Percentiles rank a stretch among this genome's conserved stretches.
These are phyloP conservation scores for Ceyx erithaca DNA, from an alignment of 2,797 vertebrate genomes.

Conservation along the genomic window DNA sequence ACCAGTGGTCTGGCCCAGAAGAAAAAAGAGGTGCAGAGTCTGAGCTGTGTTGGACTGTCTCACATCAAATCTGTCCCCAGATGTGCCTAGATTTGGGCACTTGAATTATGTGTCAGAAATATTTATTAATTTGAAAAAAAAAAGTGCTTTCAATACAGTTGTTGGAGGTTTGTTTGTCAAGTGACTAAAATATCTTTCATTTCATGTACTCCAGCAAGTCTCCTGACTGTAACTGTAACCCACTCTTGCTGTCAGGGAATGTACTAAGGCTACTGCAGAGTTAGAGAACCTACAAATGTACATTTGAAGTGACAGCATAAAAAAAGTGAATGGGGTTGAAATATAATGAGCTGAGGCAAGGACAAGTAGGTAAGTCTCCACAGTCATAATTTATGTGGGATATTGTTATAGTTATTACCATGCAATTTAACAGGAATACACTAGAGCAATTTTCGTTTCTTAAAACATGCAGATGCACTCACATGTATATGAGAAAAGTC, in stretches of 20 bases:
- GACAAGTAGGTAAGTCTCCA: slow-evolving; percentile 67
- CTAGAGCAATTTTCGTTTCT: slow-evolving; percentile 53
- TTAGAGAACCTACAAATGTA: slow-evolving; percentile 14
- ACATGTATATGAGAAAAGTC: slow-evolving; percentile 3
- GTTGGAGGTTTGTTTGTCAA: background rate
- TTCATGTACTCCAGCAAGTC: slow-evolving; percentile 30
- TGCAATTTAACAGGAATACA: slow-evolving; percentile 60
- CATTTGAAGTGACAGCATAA: slow-evolving; percentile 59
- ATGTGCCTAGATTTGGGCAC: background rate
- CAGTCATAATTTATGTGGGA: slow-evolving; percentile 66
- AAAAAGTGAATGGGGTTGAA: slow-evolving; percentile 47
- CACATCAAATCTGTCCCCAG: background rate
- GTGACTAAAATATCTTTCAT: slow-evolving; percentile 28
- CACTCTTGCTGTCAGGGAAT: slow-evolving; percentile 38
- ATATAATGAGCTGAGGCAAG: slow-evolving; percentile 69
- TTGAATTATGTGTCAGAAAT: background rate
- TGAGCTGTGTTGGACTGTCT: background rate
- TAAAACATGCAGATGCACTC: slow-evolving; percentile 29
- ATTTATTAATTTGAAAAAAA: background rate
- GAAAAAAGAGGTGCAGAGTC: background rate
- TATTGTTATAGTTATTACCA: slow-evolving; percentile 72
- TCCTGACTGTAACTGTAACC: slow-evolving; percentile 29
- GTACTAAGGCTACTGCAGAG: background rate
- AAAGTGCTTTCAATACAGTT: background rate
- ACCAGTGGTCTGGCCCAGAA: background rate